A percentile compares a stretch with the other conserved stretches of the same genome.
phyloP scores from a whole-genome alignment of 2,113 vertebrate genomes.

The Circaetus gallicus region DNA sequence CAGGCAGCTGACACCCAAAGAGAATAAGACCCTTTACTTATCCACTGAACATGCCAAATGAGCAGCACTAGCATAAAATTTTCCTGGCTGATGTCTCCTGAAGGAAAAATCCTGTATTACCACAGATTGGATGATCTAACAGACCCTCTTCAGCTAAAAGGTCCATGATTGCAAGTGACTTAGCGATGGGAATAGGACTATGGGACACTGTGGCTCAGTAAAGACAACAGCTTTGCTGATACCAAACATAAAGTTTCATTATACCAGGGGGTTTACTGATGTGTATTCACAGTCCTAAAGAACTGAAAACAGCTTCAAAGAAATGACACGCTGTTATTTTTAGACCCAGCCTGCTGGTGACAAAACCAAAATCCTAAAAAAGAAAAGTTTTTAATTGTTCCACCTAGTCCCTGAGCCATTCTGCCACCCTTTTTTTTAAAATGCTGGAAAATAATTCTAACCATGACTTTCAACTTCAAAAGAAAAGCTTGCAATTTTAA shows the following conservation, averaged over 20 bases:
- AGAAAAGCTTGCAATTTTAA: background rate
- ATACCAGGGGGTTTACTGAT: background rate
- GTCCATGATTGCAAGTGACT: background rate
- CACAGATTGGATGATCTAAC: background rate
- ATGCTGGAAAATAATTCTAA: background rate
- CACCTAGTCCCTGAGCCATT: background rate
- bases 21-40: background rate
- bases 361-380: background rate
- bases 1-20: background rate
- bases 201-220: fast-evolving
- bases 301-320: background rate
- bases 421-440: background rate
- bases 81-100: background rate
- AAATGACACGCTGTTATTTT: background rate
- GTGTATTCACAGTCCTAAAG: background rate
- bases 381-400: background rate
- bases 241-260: background rate
- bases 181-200: background rate
- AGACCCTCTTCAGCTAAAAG: background rate
- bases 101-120: background rate
- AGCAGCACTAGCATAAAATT: background rate
- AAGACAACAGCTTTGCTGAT: background rate
- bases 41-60: fast-evolving
- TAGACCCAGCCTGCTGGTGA: background rate
- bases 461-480: background rate